Evolutionary conservation across 2,113 vertebrate genomes (phyloP).

Genomic region (Lipophrys pholis): DNA sequence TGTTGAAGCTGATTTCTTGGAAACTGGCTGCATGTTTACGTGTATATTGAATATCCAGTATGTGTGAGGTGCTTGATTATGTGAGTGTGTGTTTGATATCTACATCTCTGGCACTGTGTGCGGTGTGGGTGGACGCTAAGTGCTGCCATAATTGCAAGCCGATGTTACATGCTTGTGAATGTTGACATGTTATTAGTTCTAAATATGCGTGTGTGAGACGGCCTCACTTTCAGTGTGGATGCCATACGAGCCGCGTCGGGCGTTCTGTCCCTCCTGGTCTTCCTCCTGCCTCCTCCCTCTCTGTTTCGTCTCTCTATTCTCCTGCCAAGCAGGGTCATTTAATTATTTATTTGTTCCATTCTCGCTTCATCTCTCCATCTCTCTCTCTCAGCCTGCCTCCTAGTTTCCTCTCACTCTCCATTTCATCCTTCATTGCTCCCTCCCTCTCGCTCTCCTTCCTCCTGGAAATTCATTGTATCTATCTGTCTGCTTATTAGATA

Average conservation of each 20-base stretch:
- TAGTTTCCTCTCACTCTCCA: conserved; percentile 26
- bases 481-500: conserved; percentile 19
- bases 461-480: conserved; percentile 39
- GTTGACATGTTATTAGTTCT: conserved; percentile 10
- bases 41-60: conserved; percentile 4
- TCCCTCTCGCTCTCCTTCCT: conserved; percentile 14
- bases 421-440: conserved; percentile 26
- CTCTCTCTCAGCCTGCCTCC: conserved; percentile 19
- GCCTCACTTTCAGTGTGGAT: conserved; percentile 35
- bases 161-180: conserved; percentile 28
- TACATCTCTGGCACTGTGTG: conserved; percentile 13
- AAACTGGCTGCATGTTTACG: conserved; percentile 11
- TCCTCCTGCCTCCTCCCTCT: conserved; percentile 22
- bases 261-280: conserved; percentile 48
- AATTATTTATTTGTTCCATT: conserved; percentile 69
- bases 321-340: conserved; percentile 56
- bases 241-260: conserved; percentile 19
- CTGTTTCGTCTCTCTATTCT: conserved; percentile 35
- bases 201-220: conserved; percentile 29
- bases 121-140: conserved; percentile 40
- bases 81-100: conserved; percentile 18
- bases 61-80: background rate
- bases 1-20: background rate
- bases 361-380: conserved; percentile 15
- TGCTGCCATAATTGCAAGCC: conserved; percentile 18